A percentile compares a stretch with the other conserved stretches of the same genome.
Evolutionary conservation across 2,797 vertebrate species (phyloP).

Genomic region (Scolopax rusticola): DNA sequence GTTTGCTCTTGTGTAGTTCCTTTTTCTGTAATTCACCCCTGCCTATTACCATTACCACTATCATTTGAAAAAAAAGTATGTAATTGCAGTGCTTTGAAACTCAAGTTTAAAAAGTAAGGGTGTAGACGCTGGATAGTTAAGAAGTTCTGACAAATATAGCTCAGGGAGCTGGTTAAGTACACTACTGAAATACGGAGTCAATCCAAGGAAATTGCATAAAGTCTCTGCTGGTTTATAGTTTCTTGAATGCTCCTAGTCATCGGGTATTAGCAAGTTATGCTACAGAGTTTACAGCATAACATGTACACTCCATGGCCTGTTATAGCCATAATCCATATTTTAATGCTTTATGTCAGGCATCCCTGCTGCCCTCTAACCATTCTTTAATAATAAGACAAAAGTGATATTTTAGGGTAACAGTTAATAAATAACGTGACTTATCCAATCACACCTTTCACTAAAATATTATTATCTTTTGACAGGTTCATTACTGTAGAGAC

Average conservation of each 20-base stretch:
- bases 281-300: background rate
- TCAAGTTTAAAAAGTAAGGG: conserved; percentile 21
- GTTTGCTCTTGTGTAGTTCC: background rate
- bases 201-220: background rate
- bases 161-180: conserved; percentile 9
- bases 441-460: conserved; percentile 88
- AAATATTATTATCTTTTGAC: conserved; percentile 90
- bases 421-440: conserved; percentile 90
- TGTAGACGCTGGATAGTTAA: background rate
- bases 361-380: conserved; percentile 77
- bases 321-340: conserved; percentile 70
- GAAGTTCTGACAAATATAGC: conserved; percentile 4
- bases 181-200: background rate
- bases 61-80: background rate
- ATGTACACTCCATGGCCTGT: conserved; percentile 26
- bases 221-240: background rate
- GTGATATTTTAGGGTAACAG: conserved; percentile 89
- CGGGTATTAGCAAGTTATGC: conserved; percentile 29
- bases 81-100: conserved; percentile 23
- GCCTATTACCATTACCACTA: background rate
- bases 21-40: background rate
- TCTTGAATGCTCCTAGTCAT: background rate
- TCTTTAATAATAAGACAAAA: conserved; percentile 86
- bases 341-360: conserved; percentile 88
- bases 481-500: conserved; percentile 91